Evolutionary conservation across 2,888 invertebrate species (phyloP).

Genomic region (Aphrophora alni): DNA sequence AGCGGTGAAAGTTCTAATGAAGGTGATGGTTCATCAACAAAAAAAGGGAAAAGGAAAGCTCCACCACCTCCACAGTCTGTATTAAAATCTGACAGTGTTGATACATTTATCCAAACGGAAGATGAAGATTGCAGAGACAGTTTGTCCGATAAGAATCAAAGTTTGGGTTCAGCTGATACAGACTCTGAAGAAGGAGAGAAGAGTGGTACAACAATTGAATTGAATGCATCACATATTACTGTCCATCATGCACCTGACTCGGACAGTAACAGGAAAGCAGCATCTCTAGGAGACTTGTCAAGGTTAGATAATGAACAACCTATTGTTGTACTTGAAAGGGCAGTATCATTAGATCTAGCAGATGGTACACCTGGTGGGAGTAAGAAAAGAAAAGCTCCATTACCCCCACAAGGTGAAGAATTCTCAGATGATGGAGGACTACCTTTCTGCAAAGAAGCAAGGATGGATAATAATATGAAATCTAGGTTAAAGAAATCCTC

Average conservation of each 20-base stretch:
- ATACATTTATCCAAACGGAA: conserved; percentile 7
- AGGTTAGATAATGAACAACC: conserved; percentile 62
- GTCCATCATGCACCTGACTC: conserved; percentile 69
- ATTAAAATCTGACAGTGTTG: conserved; percentile 32
- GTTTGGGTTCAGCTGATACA: conserved; percentile 59
- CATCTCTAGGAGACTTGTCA: conserved; percentile 80
- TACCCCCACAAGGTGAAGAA: conserved; percentile 54
- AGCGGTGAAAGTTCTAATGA: conserved; percentile 53
- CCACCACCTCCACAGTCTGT: conserved; percentile 64
- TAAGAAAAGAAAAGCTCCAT: conserved; percentile 72
- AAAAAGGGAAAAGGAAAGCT: conserved; percentile 75
- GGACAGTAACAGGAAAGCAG: conserved; percentile 73
- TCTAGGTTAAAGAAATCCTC: conserved; percentile 71
- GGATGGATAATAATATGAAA: conserved; percentile 50
- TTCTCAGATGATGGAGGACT: conserved; percentile 52
- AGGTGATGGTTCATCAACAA: conserved; percentile 54
- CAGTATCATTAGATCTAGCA: conserved; percentile 73
- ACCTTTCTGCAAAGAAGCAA: conserved; percentile 46
- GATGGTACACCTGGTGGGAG: conserved; percentile 51
- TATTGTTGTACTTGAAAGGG: conserved; percentile 64
- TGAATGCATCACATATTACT: conserved; percentile 76
- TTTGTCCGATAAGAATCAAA: conserved; percentile 53
- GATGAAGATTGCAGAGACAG: conserved; percentile 31
- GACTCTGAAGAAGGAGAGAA: conserved; percentile 42
- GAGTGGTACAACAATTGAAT: conserved; percentile 66